Evolutionary conservation across 2,113 vertebrate genomes (phyloP).

Genomic region (Cavia aperea): DNA sequence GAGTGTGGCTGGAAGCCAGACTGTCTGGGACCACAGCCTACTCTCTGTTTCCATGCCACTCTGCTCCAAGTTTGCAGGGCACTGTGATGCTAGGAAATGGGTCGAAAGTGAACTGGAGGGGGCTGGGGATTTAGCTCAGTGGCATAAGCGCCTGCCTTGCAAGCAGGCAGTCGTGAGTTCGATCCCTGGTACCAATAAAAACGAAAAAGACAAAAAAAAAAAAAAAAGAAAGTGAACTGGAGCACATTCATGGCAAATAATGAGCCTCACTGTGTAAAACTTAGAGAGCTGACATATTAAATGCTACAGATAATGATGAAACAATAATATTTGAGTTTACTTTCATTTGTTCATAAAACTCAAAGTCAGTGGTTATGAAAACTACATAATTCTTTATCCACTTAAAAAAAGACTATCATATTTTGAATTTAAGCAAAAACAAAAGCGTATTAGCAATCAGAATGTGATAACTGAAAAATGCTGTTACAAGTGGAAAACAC

Average conservation of each 20-base stretch:
- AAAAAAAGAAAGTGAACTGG: background rate
- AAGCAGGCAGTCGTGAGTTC: too few species aligned
- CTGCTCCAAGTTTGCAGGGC: background rate
- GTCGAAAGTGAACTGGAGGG: background rate
- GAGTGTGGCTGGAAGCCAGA: background rate
- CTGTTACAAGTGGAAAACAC: conserved; percentile 2
- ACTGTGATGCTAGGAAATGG: background rate
- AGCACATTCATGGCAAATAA: background rate
- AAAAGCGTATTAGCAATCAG: conserved; percentile 21
- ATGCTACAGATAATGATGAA: background rate
- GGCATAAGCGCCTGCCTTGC: too few species aligned
- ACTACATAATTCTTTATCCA: background rate
- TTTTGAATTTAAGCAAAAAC: conserved; percentile 48
- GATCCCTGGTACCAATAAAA: too few species aligned
- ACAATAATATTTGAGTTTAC: background rate
- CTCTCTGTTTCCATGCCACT: background rate
- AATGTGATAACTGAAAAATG: conserved; percentile 21
- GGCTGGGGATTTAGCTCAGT: too few species aligned
- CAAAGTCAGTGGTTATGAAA: conserved; percentile 21
- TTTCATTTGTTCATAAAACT: conserved; percentile 41
- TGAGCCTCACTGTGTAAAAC: background rate
- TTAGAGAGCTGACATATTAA: background rate
- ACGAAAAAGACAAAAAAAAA: too few species aligned
- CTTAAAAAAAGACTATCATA: background rate
- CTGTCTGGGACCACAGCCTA: background rate